Conservation (phyloP, 2,797 vertebrate species). For the Ctenochaetus hawaiiensis region DNA sequence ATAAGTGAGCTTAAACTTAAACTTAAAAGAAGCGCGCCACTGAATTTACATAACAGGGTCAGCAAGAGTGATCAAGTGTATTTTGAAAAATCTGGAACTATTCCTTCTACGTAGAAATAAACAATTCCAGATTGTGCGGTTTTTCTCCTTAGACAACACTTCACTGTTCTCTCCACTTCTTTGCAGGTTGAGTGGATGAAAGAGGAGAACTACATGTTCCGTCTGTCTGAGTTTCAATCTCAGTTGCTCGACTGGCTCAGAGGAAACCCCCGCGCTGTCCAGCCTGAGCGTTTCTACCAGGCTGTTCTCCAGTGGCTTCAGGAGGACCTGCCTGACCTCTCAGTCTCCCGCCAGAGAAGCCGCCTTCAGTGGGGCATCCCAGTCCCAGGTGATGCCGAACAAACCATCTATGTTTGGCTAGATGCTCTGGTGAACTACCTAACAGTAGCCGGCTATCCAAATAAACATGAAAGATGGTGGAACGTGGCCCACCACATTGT, state of each 20-base stretch:
- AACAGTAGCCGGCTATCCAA: constrained; percentile 91
- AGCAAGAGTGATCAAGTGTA: background rate
- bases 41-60: background rate
- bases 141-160: background rate
- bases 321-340: constrained; percentile 92
- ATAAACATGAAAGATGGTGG: constrained; percentile 87
- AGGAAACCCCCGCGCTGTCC: constrained; percentile 82
- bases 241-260: constrained; percentile 88
- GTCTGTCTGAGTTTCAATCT: constrained; percentile 87
- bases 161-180: background rate
- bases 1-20: background rate
- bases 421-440: constrained; percentile 97
- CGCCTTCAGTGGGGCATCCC: constrained; percentile 95
- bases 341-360: constrained; percentile 91
- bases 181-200: constrained; percentile 94
- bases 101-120: too few species aligned
- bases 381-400: constrained; percentile 89
- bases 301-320: constrained; percentile 88
- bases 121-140: background rate
- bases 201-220: constrained; percentile 98
- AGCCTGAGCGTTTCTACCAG: constrained; percentile 88
- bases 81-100: too few species aligned
- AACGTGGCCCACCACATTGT: constrained; percentile 86
- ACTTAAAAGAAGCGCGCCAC: background rate
- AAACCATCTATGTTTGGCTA: constrained; percentile 96